phyloP scores from a whole-genome alignment of 2,797 vertebrate genomes.

The Gephyroberyx darwinii region DNA sequence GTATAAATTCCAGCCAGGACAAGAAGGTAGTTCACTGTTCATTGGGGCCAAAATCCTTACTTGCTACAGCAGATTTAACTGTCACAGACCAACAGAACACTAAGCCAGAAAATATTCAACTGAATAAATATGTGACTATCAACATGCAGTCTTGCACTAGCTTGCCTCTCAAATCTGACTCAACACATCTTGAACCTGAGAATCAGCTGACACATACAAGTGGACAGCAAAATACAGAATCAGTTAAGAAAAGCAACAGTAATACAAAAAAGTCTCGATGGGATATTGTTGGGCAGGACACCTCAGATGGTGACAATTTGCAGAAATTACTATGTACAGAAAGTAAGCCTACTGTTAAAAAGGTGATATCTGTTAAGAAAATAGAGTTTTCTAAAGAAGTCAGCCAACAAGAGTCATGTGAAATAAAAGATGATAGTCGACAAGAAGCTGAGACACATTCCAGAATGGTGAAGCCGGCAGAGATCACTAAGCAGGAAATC shows the following conservation, averaged over 20 bases:
- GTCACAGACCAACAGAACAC: constrained; percentile 66
- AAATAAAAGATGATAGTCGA: constrained; percentile 47
- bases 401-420: constrained; percentile 61
- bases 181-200: constrained; percentile 54
- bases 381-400: constrained; percentile 73
- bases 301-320: constrained; percentile 65
- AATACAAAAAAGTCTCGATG: constrained; percentile 80
- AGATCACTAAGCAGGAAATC: constrained; percentile 39
- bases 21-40: constrained; percentile 55
- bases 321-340: constrained; percentile 64
- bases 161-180: constrained; percentile 42
- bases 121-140: constrained; percentile 37
- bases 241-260: constrained; percentile 61
- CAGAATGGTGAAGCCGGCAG: constrained; percentile 40
- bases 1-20: constrained; percentile 51
- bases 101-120: constrained; percentile 62
- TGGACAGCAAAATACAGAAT: constrained; percentile 58
- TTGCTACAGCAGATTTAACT: constrained; percentile 56
- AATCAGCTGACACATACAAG: constrained; percentile 32
- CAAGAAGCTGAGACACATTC: constrained; percentile 62
- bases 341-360: constrained; percentile 66
- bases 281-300: constrained; percentile 84
- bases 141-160: constrained; percentile 33
- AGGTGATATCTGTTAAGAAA: constrained; percentile 73
- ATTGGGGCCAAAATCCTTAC: constrained; percentile 47